Conservation (phyloP, 2,888 invertebrate species). For the Plebejus melissa region DNA sequence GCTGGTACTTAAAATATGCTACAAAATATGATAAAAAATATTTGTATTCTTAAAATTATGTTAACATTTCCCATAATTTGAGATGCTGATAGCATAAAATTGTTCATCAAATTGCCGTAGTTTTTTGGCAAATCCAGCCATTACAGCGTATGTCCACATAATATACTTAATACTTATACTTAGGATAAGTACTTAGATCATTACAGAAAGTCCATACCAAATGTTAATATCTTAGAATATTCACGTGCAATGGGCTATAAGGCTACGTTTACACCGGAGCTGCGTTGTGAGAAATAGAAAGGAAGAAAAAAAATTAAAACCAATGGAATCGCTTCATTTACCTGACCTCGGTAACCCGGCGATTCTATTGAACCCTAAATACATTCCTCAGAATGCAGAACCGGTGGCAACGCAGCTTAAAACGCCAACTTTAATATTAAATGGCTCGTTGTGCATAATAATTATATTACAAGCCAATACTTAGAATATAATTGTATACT, state of each 20-base stretch:
- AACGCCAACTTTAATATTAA: constrained; percentile 13
- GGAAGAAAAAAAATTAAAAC: background rate
- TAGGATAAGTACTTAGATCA: constrained; percentile 22
- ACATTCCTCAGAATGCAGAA: background rate
- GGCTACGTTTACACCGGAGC: background rate
- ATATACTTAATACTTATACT: background rate
- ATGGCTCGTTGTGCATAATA: constrained; percentile 17
- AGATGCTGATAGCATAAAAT: background rate
- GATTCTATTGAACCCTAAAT: background rate
- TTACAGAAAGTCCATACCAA: constrained; percentile 38
- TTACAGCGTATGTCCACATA: constrained; percentile 17
- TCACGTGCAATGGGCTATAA: constrained; percentile 32
- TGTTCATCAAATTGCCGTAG: background rate
- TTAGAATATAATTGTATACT: constrained; percentile 12
- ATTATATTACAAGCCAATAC: constrained; percentile 19
- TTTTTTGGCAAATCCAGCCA: background rate
- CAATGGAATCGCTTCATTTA: too few species aligned
- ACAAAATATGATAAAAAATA: too few species aligned
- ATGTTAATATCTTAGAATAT: constrained; percentile 38
- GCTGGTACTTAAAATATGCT: too few species aligned
- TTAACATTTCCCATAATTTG: too few species aligned
- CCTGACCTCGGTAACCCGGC: background rate
- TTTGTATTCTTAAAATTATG: too few species aligned
- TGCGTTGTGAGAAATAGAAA: background rate
- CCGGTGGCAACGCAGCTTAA: background rate